Evolutionary conservation across 2,888 invertebrate genomes (phyloP), one percentile per base, ranked within the genome.

Genomic region (Crematogaster levior): DNA sequence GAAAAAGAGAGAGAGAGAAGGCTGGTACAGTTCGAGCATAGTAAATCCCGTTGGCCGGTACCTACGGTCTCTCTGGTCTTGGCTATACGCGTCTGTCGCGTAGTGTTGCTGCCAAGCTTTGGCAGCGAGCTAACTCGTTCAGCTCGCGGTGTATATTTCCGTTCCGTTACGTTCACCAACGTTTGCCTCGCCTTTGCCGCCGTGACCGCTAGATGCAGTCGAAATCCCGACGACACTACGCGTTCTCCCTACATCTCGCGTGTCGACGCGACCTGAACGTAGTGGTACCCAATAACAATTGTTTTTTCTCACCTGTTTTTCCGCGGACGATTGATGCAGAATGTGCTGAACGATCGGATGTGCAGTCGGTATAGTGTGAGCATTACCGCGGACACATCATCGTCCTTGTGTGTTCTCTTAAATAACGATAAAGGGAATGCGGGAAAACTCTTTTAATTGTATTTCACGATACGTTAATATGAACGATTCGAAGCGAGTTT

Each of bases 31-130:
- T 88, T 84, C 72, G 80, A 87, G 89, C 89, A 90, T 90, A 91
- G 91, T 90, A 92, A 92, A 91, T 93, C 92, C 92, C 91, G 90
- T 90, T 92, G 92, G 91, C 85, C 84, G 90, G 84, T 88, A 86
- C 86, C 91, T 88, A 88, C 85, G 88, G 85, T 86, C 86, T 84
- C 60, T 84, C 84, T 51, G 74, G 70, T 84, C 82, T 74, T 60
- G 79, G 77, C 77, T 82, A 77, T 84, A 84, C 79, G 84, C 81
- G 70, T 87, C 85, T 85, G 73, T 70, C 85, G 84, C 83, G 82
- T 88, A 85, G 89, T 85, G 82, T 84, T 85, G 77, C 87, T 86
- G 91, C 87, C 90, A 88, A 91, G 90, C 91, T 91, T 92, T 92
- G 91, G 90, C 93, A 92, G 91, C 90, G 84, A 89, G 81, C 83